Conservation (phyloP, 2,113 vertebrate species). For the Trichomycterus rosablanca region DNA sequence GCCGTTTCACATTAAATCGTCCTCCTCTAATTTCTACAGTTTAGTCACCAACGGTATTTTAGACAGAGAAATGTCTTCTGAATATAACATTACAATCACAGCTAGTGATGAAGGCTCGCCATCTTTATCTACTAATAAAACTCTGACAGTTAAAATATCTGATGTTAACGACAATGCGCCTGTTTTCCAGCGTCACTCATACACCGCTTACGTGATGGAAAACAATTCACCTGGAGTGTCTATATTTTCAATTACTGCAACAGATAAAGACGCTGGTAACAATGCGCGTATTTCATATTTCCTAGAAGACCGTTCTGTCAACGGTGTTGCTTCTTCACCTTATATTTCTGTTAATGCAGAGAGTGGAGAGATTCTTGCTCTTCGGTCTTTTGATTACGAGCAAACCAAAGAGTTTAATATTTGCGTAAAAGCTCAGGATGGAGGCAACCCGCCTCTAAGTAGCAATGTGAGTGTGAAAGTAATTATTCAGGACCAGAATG, state of each 20-base stretch:
- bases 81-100: conserved; percentile 62
- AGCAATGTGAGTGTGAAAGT: conserved; percentile 52
- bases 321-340: conserved; percentile 45
- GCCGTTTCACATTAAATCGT: conserved; percentile 54
- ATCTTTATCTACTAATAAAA: conserved; percentile 58
- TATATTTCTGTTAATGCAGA: conserved; percentile 47
- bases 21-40: conserved; percentile 59
- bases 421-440: conserved; percentile 52
- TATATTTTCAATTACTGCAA: conserved; percentile 54
- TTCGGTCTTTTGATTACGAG: conserved; percentile 55
- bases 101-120: conserved; percentile 64
- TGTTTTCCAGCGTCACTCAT: conserved; percentile 48
- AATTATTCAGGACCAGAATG: conserved; percentile 57
- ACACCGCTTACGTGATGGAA: conserved; percentile 55
- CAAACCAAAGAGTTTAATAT: conserved; percentile 53
- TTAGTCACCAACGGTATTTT: conserved; percentile 48
- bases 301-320: conserved; percentile 50
- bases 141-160: conserved; percentile 59
- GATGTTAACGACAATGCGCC: conserved; percentile 71
- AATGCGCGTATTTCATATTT: conserved; percentile 55
- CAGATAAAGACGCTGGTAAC: conserved; percentile 52
- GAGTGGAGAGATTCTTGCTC: conserved; percentile 45
- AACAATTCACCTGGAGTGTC: conserved; percentile 65
- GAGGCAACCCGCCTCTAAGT: conserved; percentile 51
- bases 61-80: conserved; percentile 40